These are phyloP conservation scores for Sylvietta virens DNA, from an alignment of 2,113 vertebrate species.

Conservation along the genomic window DNA sequence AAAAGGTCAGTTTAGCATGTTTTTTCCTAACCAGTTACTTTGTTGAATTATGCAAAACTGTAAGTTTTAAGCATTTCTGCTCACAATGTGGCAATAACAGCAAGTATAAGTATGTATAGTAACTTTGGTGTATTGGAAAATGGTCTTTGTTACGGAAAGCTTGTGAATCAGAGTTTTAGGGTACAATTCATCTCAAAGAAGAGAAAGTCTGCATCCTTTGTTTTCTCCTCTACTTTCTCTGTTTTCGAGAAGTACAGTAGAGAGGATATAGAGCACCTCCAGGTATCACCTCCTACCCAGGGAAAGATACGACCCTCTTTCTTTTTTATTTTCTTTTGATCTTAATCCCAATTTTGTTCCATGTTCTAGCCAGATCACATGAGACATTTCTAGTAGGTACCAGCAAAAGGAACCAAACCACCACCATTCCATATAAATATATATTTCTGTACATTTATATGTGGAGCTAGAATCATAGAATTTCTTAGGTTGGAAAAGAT, in stretches of 20 bases:
- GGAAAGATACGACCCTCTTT: accelerated
- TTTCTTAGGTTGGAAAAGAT: neutral
- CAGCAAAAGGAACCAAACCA: neutral
- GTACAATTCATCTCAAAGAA: neutral
- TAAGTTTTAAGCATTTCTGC: neutral
- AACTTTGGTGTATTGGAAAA: neutral
- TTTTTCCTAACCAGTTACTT: neutral
- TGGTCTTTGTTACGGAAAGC: neutral
- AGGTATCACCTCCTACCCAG: neutral
- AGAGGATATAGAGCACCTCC: neutral
- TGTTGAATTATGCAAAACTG: neutral
- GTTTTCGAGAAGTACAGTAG: neutral
- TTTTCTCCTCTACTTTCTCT: neutral
- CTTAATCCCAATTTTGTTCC: neutral
- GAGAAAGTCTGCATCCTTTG: neutral
- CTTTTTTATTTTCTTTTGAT: neutral
- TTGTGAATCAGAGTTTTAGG: neutral
- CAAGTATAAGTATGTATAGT: neutral
- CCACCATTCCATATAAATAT: neutral
- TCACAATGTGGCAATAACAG: neutral
- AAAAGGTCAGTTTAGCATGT: neutral
- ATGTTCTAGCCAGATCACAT: neutral
- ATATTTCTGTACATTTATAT: neutral
- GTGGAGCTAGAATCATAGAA: neutral
- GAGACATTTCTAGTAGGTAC: neutral